Evolutionary conservation across 2,888 invertebrate species (phyloP), one percentile per base, ranked within the genome.

Genomic region (Cataglyphis rosenhaueri): DNA sequence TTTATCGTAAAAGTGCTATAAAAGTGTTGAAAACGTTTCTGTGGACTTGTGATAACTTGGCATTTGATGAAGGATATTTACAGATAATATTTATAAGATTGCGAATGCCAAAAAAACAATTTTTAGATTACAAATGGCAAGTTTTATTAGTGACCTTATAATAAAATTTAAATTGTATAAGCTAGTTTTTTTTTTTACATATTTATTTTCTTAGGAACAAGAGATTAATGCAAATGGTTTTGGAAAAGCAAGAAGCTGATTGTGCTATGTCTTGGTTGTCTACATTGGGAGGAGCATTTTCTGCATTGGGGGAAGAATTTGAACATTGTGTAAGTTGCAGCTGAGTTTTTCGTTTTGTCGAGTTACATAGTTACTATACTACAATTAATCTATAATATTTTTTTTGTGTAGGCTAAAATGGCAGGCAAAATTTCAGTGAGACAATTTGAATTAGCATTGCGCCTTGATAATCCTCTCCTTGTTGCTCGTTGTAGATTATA

Each of bases 201-300:
- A 62, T 62, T 32, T 57, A 1, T 32, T 29, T 64, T 73, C 93
- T 61, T 71, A 96, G 96, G 96, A 96, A 96, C 90, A 92, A 95
- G 57, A 95, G 95, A 90, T 91, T 96, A 55, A 94, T 94, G 21
- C 86, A 92, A 65, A 94, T 96, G 91, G 93, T 95, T 5, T 93
- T 96, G 95, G 97, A 97, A 87, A 96, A 96, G 89, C 95, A 97
- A 86, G 98, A 98, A 95, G 95, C 98, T 89, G 98, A 98, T 89
- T 96, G 97, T 95, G 96, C 98, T 41, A 96, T 99, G 96, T 98
- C 98, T 25, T 99, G 99, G 98, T 95, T 99, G 35, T 99, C 99
- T 29, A 99, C 99, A 0, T 95, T 99, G 21, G 99, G 99, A 3
- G 99, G 99, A 66, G 99, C 98, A 1, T 99, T 98, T 94, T 99